Percentiles rank a stretch among this genome's conserved stretches.
phyloP scores from a whole-genome alignment of 92 coral and sea anemone genomes.

The Micromussa lordhowensis region DNA sequence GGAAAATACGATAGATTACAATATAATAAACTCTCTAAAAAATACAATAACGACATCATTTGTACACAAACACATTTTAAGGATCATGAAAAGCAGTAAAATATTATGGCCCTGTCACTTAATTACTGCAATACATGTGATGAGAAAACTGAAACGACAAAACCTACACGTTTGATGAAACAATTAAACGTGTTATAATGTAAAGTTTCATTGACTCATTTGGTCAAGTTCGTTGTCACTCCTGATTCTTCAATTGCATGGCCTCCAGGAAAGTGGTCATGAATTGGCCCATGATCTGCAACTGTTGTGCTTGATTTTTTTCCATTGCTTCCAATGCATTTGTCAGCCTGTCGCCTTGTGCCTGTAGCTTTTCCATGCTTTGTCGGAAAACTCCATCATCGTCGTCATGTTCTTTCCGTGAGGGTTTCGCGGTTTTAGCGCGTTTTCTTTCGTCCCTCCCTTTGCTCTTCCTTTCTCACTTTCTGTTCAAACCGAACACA shows the following conservation, averaged over 20 bases:
- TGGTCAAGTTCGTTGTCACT: background rate
- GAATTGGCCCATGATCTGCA: background rate
- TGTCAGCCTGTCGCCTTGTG: background rate
- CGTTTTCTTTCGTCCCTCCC: conserved; percentile 1
- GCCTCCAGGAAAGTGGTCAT: background rate
- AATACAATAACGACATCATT: no score
- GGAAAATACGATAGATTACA: no score
- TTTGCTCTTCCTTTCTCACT: background rate
- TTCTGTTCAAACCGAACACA: background rate
- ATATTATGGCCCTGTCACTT: no score
- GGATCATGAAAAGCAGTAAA: no score
- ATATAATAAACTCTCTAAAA: no score
- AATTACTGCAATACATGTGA: no score
- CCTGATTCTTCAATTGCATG: background rate
- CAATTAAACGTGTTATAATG: no score
- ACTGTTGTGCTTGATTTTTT: background rate
- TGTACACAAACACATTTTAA: no score
- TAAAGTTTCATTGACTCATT: no score
- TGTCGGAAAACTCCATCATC: background rate
- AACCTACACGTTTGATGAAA: no score
- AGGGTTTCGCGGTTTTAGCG: background rate
- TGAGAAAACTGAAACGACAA: no score
- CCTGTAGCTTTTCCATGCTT: background rate
- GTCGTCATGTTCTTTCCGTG: background rate
- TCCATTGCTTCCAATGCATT: background rate